A percentile compares a stretch with the other conserved stretches of the same genome.
Conservation (phyloP, 2,888 invertebrate species). For the Pachycephus smyrnensis region DNA sequence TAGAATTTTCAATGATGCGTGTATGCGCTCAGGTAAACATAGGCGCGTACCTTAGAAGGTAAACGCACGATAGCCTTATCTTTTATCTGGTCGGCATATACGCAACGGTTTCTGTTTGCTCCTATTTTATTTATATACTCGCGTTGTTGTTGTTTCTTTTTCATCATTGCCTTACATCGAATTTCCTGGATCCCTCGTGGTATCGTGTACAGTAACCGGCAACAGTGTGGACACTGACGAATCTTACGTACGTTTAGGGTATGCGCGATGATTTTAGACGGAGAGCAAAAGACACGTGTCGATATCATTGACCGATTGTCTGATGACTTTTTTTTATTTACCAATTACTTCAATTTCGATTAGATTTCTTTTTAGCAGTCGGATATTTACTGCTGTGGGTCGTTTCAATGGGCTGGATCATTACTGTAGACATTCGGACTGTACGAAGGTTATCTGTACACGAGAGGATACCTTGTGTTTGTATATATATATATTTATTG, state of each 20-base stretch:
- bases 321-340: neutral
- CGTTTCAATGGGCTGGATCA: neutral
- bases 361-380: neutral
- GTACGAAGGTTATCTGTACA: neutral
- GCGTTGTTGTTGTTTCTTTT: neutral
- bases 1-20: neutral
- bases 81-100: constrained; percentile 41
- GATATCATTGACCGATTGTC: neutral
- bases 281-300: neutral
- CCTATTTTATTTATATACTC: neutral
- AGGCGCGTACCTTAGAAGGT: constrained; percentile 39
- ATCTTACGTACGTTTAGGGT: neutral
- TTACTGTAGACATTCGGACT: neutral
- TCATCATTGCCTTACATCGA: constrained; percentile 34
- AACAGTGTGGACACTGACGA: neutral
- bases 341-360: neutral
- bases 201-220: neutral
- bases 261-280: no score
- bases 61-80: constrained; percentile 50
- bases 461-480: neutral
- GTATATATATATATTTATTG: no score
- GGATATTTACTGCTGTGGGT: neutral
- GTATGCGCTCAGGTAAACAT: constrained; percentile 6
- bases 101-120: neutral
- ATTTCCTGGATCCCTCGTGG: constrained; percentile 37